phyloP scores from a whole-genome alignment of 1,140 invertebrate genomes.

The Pogonomyrmex barbatus region DNA sequence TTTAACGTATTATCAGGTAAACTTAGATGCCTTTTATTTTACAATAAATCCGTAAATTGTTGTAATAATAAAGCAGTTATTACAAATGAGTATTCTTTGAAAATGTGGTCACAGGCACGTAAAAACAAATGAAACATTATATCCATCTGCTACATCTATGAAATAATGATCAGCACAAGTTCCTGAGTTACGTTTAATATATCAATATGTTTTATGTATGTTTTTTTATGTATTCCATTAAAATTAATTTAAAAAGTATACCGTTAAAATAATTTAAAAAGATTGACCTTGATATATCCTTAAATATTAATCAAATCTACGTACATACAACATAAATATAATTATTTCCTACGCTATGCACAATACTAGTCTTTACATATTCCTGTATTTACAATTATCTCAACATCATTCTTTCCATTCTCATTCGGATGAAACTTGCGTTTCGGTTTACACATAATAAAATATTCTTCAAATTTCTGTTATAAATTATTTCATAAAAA shows the following conservation, averaged over 20 bases:
- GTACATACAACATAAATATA: constrained; percentile 74
- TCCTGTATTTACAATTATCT: constrained; percentile 69
- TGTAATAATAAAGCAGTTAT: constrained; percentile 11
- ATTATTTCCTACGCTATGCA: constrained; percentile 60
- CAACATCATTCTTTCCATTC: constrained; percentile 39
- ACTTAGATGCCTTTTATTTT: constrained; percentile 23
- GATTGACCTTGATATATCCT: constrained; percentile 64
- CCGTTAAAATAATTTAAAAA: constrained; percentile 65
- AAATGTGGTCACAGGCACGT: background rate
- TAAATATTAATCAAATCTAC: constrained; percentile 69
- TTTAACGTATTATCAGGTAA: background rate
- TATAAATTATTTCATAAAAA: constrained; percentile 44
- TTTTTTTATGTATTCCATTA: constrained; percentile 22
- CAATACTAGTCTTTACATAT: constrained; percentile 59
- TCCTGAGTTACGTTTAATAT: constrained; percentile 59
- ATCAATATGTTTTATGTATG: background rate
- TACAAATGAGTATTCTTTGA: constrained; percentile 56
- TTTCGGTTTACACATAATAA: constrained; percentile 7
- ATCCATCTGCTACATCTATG: constrained; percentile 18
- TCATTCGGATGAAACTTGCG: constrained; percentile 62
- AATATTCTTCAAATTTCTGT: constrained; percentile 47
- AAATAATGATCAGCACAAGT: constrained; percentile 24
- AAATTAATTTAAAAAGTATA: constrained; percentile 53
- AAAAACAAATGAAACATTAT: background rate
- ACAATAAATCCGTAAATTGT: background rate